A percentile compares a stretch with the other conserved stretches of the same genome.
These are phyloP conservation scores for Oryzias curvinotus DNA, from an alignment of 2,113 vertebrate genomes.

Conservation along the genomic window DNA sequence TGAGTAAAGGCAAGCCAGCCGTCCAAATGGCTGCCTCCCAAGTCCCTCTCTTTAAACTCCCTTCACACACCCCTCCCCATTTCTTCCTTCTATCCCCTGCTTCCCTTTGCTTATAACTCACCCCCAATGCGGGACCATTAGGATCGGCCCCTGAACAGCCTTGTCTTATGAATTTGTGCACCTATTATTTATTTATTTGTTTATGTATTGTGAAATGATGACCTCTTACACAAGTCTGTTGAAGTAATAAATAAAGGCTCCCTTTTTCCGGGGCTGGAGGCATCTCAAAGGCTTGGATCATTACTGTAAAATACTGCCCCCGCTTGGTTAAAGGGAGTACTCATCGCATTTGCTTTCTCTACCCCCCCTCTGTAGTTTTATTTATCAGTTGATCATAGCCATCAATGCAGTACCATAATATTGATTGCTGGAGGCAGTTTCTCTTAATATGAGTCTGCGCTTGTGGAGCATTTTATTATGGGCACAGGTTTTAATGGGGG, in stretches of 20 bases:
- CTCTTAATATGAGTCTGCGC: constrained; percentile 59
- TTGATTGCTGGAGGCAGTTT: constrained; percentile 57
- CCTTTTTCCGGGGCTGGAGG: constrained; percentile 24
- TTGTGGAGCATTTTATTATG: constrained; percentile 68
- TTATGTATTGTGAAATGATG: constrained; percentile 69
- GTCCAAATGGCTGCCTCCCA: constrained; percentile 65
- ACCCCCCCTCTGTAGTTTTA: constrained; percentile 40
- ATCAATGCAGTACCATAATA: constrained; percentile 43
- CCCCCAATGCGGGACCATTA: constrained; percentile 57
- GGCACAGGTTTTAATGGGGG: constrained; percentile 64
- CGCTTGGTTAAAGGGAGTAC: constrained; percentile 58
- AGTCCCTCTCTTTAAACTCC: constrained; percentile 50
- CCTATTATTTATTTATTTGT: constrained; percentile 67
- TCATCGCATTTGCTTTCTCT: constrained; percentile 32
- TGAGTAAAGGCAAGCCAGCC: constrained; percentile 54
- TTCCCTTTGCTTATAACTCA: constrained; percentile 63
- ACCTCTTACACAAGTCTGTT: constrained; percentile 35
- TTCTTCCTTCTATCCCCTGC: constrained; percentile 19
- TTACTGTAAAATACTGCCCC: constrained; percentile 70
- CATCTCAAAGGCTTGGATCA: constrained; percentile 27
- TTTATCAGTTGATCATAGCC: constrained; percentile 62
- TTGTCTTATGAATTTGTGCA: constrained; percentile 67
- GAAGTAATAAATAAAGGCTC: constrained; percentile 59
- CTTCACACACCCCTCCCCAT: constrained; percentile 35
- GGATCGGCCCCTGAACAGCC: constrained; percentile 39